Conservation (phyloP, 2,797 vertebrate species). For the Eidolon dupreanum region DNA sequence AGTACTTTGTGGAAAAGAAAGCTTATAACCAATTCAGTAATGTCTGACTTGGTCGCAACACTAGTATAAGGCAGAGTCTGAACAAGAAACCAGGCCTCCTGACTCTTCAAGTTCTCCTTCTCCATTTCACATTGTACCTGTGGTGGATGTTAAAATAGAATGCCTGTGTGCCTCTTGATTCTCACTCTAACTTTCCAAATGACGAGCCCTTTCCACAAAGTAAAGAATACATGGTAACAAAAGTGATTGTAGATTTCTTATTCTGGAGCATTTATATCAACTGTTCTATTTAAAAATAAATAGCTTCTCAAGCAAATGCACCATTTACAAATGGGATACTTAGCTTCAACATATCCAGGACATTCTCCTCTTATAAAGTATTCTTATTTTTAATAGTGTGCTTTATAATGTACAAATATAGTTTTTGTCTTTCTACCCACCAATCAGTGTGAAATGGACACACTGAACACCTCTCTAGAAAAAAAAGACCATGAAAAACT, state of each 20-base stretch:
- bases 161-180: not conserved
- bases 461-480: not conserved
- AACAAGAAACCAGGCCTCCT: not conserved
- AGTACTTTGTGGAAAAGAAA: not conserved
- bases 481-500: not conserved
- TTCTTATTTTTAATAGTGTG: not conserved
- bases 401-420: not conserved
- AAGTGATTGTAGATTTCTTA: not conserved
- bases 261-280: not conserved
- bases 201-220: not conserved
- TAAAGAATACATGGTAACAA: not conserved
- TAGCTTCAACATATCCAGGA: not conserved
- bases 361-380: not conserved
- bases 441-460: not conserved
- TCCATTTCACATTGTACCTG: not conserved
- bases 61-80: not conserved
- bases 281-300: not conserved
- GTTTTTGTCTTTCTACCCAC: not conserved
- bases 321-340: not conserved
- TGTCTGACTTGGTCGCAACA: not conserved
- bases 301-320: not conserved
- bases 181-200: not conserved
- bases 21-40: not conserved
- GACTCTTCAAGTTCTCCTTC: not conserved
- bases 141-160: not conserved